These are phyloP conservation scores for Heliconius hortense DNA, from an alignment of 2,888 invertebrate genomes.

Conservation along the genomic window DNA sequence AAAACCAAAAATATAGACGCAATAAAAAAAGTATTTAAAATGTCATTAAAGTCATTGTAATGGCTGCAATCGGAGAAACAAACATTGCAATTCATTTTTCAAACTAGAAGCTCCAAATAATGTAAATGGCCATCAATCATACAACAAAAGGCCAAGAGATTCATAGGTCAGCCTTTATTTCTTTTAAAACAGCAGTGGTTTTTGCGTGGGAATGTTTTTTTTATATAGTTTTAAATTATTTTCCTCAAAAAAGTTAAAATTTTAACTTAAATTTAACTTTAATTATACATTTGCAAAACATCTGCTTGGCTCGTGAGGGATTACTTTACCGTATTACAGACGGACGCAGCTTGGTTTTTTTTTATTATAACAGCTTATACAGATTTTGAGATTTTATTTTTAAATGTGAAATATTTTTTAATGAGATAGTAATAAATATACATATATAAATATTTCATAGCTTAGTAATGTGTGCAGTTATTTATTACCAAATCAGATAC, in stretches of 20 bases:
- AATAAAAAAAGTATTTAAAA: conserved; percentile 1
- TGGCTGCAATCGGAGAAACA: conserved; percentile 62
- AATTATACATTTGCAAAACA: background rate
- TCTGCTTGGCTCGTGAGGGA: conserved; percentile 4
- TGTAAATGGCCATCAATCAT: conserved; percentile 73
- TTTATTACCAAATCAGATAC: too few species aligned
- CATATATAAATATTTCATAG: too few species aligned
- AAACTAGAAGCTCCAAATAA: conserved; percentile 71
- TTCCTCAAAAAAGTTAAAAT: background rate
- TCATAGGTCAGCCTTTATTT: conserved; percentile 20
- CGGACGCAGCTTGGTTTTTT: background rate
- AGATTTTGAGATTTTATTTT: background rate
- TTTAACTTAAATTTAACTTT: conserved; percentile 1
- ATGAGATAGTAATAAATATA: background rate
- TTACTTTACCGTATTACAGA: background rate
- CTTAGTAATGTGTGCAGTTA: too few species aligned
- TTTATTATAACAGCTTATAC: background rate
- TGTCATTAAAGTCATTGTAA: conserved; percentile 13
- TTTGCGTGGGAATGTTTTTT: conserved; percentile 11
- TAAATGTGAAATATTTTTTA: background rate
- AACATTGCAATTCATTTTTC: conserved; percentile 74
- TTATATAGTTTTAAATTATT: background rate
- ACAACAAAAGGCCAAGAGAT: conserved; percentile 62
- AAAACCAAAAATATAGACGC: background rate
- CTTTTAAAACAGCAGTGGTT: conserved; percentile 55